Conservation (phyloP, 2,888 invertebrate genomes). For the Dermolepida albohirtum region DNA sequence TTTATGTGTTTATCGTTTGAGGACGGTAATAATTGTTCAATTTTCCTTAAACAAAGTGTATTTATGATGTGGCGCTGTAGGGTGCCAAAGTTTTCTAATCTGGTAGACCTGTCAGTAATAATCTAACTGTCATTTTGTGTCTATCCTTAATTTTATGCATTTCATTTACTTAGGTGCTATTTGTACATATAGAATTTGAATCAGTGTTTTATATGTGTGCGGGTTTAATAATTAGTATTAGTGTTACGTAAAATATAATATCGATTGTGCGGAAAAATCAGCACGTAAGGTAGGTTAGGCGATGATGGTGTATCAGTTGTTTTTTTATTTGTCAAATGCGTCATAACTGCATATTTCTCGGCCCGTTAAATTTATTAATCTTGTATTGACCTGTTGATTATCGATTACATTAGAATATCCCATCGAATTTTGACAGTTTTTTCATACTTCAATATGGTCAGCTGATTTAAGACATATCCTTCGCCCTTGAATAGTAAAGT, state of each 20-base stretch:
- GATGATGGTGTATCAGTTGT: slow-evolving; percentile 49
- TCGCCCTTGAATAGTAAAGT: slow-evolving; percentile 51
- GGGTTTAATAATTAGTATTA: slow-evolving; percentile 37
- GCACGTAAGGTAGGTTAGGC: slow-evolving; percentile 62
- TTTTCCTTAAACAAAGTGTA: slow-evolving; percentile 9
- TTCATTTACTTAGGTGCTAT: slow-evolving; percentile 37
- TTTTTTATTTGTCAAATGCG: slow-evolving; percentile 64
- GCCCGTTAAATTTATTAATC: slow-evolving; percentile 45
- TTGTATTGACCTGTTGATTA: slow-evolving; percentile 47
- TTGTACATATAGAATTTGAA: slow-evolving; percentile 24
- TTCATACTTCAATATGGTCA: slow-evolving; percentile 44
- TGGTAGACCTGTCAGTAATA: slow-evolving; percentile 49
- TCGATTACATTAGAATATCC: slow-evolving; percentile 23
- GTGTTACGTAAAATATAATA: slow-evolving; percentile 44
- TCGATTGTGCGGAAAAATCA: slow-evolving; percentile 44
- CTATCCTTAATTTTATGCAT: slow-evolving; percentile 52
- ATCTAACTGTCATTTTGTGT: slow-evolving; percentile 54
- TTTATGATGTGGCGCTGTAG: slow-evolving; percentile 45
- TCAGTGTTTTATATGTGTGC: slow-evolving; percentile 46
- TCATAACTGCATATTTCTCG: slow-evolving; percentile 55
- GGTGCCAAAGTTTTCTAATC: slow-evolving; percentile 46
- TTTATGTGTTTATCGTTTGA: slow-evolving; percentile 4
- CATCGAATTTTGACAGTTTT: slow-evolving; percentile 34
- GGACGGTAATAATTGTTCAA: slow-evolving; percentile 2
- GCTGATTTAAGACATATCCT: slow-evolving; percentile 48